Evolutionary conservation across 2,113 vertebrate genomes (phyloP), one percentile per base, ranked within the genome.

Genomic region (Oxygymnocypris stewartii): DNA sequence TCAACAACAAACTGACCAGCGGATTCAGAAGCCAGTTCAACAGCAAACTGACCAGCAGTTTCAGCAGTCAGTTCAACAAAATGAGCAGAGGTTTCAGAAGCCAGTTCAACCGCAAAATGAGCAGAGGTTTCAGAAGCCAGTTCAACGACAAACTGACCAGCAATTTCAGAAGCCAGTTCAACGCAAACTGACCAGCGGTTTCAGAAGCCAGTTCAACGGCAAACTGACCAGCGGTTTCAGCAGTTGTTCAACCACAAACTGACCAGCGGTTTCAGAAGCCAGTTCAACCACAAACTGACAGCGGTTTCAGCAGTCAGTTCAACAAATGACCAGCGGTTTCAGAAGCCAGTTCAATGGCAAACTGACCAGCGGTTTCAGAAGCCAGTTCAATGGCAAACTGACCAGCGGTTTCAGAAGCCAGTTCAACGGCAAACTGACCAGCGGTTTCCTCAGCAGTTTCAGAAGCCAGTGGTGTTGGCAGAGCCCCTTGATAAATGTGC

Each of bases 401-500:
- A 31, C 28, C 28, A 31, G 28, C 28, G 28, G 28, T 31, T 31
- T 31, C 28, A 31, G 28, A 31, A 31, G 28, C 28, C 28, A 31
- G 28, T 31, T 31, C 28, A 31, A 31, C 2, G 4, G 35, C 35
- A 37, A 37, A 37, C 35, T 37, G 35, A 37, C 35, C 35, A 37
- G 35, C 35, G 35, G 35, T 37, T 37, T 37, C 35, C 23, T 47
- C 10, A 14, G 63, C 11, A 31, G 44, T 1, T 67, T 18, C 37
- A 35, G 80, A 61, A 84, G 63, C 86, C 3, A 86, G 59, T 84
- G 88, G 90, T 5, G 5, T 14, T n/a, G 10, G n/a, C n/a, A 63
- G 49, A 25, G 13, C 51, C 51, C 20, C 23, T 74, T 44, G 31
- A 84, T 12, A 91, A 90, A 79, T 95, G 94, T 74, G 23, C 79